Percentiles rank a stretch among this genome's conserved stretches.
Conservation (phyloP, 2,888 invertebrate species). For the Ornithoptera alexandrae region DNA sequence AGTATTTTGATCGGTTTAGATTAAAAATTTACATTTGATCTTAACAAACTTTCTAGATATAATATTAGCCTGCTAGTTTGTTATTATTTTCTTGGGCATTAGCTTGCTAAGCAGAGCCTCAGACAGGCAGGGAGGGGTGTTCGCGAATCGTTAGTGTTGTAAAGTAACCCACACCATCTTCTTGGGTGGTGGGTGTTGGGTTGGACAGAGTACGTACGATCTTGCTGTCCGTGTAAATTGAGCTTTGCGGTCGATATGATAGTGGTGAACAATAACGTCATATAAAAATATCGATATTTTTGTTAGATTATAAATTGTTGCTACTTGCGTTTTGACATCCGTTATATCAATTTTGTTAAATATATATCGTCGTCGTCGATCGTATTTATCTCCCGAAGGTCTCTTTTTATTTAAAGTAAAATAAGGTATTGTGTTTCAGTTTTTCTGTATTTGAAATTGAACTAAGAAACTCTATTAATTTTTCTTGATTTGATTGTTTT, state of each 20-base stretch:
- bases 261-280: constrained; percentile 42
- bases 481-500: too few relatives aligned
- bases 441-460: too few relatives aligned
- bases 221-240: constrained; percentile 52
- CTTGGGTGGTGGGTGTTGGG: constrained; percentile 36
- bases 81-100: constrained; percentile 38
- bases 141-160: constrained; percentile 29
- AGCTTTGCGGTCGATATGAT: constrained; percentile 58
- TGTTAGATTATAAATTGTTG: too few relatives aligned
- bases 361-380: too few relatives aligned
- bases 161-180: constrained; percentile 37
- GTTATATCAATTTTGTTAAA: too few relatives aligned
- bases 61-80: constrained; percentile 37
- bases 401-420: too few relatives aligned
- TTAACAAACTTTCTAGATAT: constrained; percentile 42
- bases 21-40: constrained; percentile 49
- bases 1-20: not conserved
- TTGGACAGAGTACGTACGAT: constrained; percentile 42
- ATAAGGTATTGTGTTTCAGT: too few relatives aligned
- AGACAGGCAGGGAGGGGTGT: constrained; percentile 23
- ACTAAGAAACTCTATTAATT: too few relatives aligned
- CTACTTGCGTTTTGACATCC: too few relatives aligned
- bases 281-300: constrained; percentile 41
- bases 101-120: constrained; percentile 16
- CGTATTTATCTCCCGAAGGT: too few relatives aligned